phyloP scores from a whole-genome alignment of 2,888 invertebrate genomes.

The Stenchaetothrips biformis region DNA sequence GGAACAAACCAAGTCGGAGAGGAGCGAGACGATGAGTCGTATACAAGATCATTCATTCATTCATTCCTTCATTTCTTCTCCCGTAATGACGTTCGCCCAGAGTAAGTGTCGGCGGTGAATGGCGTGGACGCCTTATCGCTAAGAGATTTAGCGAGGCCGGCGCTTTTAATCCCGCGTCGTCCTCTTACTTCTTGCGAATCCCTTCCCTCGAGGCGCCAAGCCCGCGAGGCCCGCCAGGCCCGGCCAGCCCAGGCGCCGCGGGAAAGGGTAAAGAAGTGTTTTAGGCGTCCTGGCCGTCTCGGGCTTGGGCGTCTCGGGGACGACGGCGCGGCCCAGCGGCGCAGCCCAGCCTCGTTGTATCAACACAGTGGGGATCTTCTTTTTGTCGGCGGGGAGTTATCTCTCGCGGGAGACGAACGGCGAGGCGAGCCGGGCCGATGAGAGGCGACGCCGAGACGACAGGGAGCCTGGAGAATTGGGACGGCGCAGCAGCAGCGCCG shows the following conservation, averaged over 20 bases:
- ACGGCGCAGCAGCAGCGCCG: not conserved
- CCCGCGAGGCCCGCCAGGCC: too few relatives aligned
- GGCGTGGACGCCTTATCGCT: constrained; percentile 3
- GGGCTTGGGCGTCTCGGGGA: not conserved
- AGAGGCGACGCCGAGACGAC: too few relatives aligned
- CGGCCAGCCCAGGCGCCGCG: too few relatives aligned
- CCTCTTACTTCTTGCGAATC: too few relatives aligned
- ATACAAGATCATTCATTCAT: constrained; percentile 19
- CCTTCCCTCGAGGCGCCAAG: too few relatives aligned
- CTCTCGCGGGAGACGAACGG: constrained; percentile 17
- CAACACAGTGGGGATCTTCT: constrained; percentile 22
- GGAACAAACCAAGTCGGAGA: not conserved
- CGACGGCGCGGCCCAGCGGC: too few relatives aligned
- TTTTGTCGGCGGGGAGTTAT: constrained; percentile 18
- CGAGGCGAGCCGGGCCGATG: too few relatives aligned
- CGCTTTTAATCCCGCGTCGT: constrained; percentile 10
- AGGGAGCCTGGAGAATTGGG: too few relatives aligned
- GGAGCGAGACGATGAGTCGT: constrained; percentile 13
- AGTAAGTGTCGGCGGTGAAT: constrained; percentile 20
- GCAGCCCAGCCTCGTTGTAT: not conserved
- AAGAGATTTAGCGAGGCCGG: constrained; percentile 14
- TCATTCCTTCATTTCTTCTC: not conserved
- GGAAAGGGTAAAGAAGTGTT: constrained; percentile 21
- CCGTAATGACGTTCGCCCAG: not conserved
- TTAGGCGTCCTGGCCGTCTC: constrained; percentile 2